These are phyloP conservation scores for Lasiommata megera DNA, from an alignment of 2,888 invertebrate species.

Conservation along the genomic window DNA sequence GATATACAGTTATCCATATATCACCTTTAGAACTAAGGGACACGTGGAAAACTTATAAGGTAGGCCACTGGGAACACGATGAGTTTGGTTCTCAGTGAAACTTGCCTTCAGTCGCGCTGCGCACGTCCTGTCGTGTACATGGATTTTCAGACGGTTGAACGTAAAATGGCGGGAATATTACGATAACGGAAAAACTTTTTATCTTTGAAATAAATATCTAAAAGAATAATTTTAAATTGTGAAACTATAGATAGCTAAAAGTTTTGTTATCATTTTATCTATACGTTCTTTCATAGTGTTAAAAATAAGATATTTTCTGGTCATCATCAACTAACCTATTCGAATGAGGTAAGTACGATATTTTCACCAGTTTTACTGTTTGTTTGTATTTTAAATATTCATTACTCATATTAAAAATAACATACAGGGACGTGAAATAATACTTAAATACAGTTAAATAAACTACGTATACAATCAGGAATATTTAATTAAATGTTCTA, in stretches of 20 bases:
- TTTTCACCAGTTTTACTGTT: neutral
- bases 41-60: constrained; percentile 67
- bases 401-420: too few relatives aligned
- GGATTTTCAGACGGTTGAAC: constrained; percentile 43
- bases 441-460: too few relatives aligned
- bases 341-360: constrained; percentile 1
- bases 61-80: constrained; percentile 68
- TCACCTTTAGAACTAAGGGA: constrained; percentile 32
- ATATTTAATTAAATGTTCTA: too few relatives aligned
- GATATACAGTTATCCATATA: constrained; percentile 33
- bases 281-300: neutral
- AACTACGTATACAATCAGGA: too few relatives aligned
- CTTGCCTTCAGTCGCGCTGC: constrained; percentile 71
- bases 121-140: constrained; percentile 65
- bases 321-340: neutral
- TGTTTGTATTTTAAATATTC: neutral
- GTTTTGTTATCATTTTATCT: neutral
- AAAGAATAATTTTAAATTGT: neutral
- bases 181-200: constrained; percentile 58
- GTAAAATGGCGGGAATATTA: constrained; percentile 69
- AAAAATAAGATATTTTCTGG: neutral
- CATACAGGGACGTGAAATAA: too few relatives aligned
- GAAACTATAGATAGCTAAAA: neutral
- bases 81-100: constrained; percentile 53
- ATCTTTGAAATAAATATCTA: constrained; percentile 34